These are phyloP conservation scores for Euspilapteryx auroguttella DNA, from an alignment of 2,888 invertebrate genomes.

Conservation along the genomic window DNA sequence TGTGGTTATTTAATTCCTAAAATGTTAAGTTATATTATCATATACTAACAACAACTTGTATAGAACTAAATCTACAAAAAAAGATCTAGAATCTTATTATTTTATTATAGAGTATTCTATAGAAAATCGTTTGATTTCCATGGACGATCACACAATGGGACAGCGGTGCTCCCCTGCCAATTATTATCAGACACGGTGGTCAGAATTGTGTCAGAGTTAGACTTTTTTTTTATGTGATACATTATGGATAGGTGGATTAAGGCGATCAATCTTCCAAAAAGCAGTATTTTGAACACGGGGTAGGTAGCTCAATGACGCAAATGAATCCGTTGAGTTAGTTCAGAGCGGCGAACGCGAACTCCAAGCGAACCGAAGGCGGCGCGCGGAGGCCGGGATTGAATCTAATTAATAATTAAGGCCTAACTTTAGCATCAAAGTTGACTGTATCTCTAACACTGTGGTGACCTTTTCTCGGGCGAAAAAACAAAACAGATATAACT, in stretches of 20 bases:
- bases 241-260: constrained; percentile 15
- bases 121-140: constrained; percentile 35
- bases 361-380: no score
- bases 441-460: no score
- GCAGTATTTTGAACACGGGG: constrained; percentile 1
- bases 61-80: no score
- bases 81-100: no score
- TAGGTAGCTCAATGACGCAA: no score
- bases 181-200: constrained; percentile 53
- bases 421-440: constrained; percentile 39
- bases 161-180: constrained; percentile 48
- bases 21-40: no score
- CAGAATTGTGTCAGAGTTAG: constrained; percentile 38
- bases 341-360: no score
- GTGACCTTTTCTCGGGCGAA: constrained; percentile 46
- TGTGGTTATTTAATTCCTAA: no score
- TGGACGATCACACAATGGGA: constrained; percentile 21
- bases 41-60: no score
- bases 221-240: constrained; percentile 28
- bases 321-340: no score
- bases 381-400: constrained; percentile 11
- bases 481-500: constrained; percentile 46
- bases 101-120: constrained; percentile 17
- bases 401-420: constrained; percentile 47
- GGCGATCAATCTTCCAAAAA: constrained; percentile 18